These are phyloP conservation scores for Albula goreensis DNA, from an alignment of 2,113 vertebrate species.

Conservation along the genomic window DNA sequence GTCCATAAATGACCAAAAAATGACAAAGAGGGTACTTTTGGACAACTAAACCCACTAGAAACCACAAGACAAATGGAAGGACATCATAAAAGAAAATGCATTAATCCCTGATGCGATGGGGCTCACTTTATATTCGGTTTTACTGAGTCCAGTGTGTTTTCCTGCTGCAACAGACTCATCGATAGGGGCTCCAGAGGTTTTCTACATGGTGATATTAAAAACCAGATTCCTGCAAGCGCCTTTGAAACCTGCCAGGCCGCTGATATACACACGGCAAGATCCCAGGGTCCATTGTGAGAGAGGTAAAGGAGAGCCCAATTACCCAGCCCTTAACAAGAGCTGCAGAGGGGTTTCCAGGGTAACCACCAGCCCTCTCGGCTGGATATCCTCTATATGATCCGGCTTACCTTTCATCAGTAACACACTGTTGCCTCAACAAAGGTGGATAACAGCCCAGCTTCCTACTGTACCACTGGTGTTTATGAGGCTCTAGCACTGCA, in stretches of 20 bases:
- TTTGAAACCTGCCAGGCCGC: conserved; percentile 66
- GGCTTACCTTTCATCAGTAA: conserved; percentile 62
- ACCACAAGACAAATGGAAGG: neutral
- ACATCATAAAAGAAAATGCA: no score
- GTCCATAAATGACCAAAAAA: neutral
- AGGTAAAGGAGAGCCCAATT: conserved; percentile 74
- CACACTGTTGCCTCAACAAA: conserved; percentile 60
- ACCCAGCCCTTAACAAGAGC: conserved; percentile 64
- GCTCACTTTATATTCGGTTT: neutral
- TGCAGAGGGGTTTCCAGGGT: conserved; percentile 63
- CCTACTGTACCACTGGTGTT: conserved; percentile 38
- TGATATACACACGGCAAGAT: conserved; percentile 53
- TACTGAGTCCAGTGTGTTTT: neutral
- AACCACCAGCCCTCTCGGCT: conserved; percentile 45
- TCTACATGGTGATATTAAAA: neutral
- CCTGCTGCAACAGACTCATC: neutral
- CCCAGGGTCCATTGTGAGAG: conserved; percentile 50
- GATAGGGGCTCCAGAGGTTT: neutral
- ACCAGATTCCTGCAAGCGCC: conserved; percentile 21
- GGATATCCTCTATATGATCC: conserved; percentile 51
- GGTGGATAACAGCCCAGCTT: conserved; percentile 41
- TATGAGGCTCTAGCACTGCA: conserved; percentile 8
- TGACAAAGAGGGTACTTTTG: neutral
- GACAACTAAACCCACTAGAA: neutral
- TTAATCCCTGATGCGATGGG: neutral